These are phyloP conservation scores for Etheostoma perlongum DNA, from an alignment of 2,797 vertebrate genomes.

Conservation along the genomic window DNA sequence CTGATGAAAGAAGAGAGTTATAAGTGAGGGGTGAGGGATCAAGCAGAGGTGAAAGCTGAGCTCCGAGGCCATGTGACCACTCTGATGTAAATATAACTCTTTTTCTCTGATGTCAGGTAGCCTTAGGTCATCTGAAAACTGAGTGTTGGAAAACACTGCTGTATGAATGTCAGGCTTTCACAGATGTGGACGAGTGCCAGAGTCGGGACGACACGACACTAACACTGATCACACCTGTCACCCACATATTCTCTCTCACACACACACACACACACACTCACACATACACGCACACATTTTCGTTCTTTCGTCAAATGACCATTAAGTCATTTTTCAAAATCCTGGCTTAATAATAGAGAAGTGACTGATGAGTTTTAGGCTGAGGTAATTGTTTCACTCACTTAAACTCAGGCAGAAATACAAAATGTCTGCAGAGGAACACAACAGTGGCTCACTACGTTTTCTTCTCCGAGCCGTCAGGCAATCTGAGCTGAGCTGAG, in stretches of 20 bases:
- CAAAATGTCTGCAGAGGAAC: neutral
- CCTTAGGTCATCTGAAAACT: neutral
- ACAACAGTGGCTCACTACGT: conserved; percentile 10
- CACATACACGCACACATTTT: neutral
- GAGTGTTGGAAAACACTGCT: neutral
- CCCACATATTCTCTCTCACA: conserved; percentile 8
- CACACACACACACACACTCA: conserved; percentile 9
- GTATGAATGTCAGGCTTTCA: conserved; percentile 14
- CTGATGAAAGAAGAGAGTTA: conserved; percentile 28
- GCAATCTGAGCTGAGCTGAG: conserved; percentile 6
- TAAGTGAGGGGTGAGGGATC: neutral
- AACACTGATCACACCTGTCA: conserved; percentile 39
- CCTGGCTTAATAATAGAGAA: conserved; percentile 3
- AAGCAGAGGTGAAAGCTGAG: conserved; percentile 12
- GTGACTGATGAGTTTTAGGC: conserved; percentile 16
- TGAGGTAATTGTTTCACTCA: conserved; percentile 1
- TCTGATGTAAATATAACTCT: neutral
- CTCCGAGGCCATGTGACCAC: neutral
- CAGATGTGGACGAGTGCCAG: neutral
- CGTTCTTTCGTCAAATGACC: neutral
- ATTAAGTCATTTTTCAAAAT: neutral
- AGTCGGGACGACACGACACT: conserved; percentile 54
- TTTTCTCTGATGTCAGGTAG: neutral
- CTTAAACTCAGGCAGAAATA: neutral
- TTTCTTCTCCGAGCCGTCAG: conserved; percentile 15